These are phyloP conservation scores for Potamilus streckersoni DNA, from an alignment of 1,140 invertebrate genomes.

Conservation along the genomic window DNA sequence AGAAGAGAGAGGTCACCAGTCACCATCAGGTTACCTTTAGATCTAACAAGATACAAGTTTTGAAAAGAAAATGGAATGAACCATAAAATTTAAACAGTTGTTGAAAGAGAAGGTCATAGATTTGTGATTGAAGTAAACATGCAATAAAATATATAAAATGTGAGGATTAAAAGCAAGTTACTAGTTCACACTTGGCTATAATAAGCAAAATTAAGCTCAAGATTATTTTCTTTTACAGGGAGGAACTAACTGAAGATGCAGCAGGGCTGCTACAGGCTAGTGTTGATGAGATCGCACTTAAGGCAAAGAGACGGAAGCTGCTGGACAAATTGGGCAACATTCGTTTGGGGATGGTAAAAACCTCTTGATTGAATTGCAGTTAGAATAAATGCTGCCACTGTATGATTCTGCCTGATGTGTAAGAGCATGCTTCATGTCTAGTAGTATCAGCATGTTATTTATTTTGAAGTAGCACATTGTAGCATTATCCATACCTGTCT, in stretches of 20 bases:
- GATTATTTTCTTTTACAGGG: conserved; percentile 74
- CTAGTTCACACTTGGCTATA: not conserved
- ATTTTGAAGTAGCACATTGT: too few species aligned
- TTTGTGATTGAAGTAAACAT: not conserved
- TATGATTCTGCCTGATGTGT: too few species aligned
- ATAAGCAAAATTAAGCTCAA: conserved; percentile 20
- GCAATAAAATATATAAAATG: not conserved
- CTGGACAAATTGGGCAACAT: conserved; percentile 79
- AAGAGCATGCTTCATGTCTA: too few species aligned
- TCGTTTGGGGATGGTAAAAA: conserved; percentile 83
- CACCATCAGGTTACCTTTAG: too few species aligned
- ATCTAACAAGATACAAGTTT: conserved; percentile 5
- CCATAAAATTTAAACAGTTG: not conserved
- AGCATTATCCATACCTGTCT: too few species aligned
- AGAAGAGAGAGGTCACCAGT: too few species aligned
- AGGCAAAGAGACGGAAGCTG: conserved; percentile 84
- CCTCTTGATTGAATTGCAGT: too few species aligned
- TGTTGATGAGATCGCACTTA: conserved; percentile 90
- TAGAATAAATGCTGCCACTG: too few species aligned
- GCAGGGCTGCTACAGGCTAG: conserved; percentile 89
- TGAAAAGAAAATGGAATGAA: not conserved
- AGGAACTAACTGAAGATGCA: conserved; percentile 96
- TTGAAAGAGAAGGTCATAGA: not conserved
- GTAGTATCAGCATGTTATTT: too few species aligned
- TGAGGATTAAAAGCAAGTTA: not conserved